These are phyloP conservation scores for Metalampra italica DNA, from an alignment of 2,888 invertebrate genomes.

Conservation along the genomic window DNA sequence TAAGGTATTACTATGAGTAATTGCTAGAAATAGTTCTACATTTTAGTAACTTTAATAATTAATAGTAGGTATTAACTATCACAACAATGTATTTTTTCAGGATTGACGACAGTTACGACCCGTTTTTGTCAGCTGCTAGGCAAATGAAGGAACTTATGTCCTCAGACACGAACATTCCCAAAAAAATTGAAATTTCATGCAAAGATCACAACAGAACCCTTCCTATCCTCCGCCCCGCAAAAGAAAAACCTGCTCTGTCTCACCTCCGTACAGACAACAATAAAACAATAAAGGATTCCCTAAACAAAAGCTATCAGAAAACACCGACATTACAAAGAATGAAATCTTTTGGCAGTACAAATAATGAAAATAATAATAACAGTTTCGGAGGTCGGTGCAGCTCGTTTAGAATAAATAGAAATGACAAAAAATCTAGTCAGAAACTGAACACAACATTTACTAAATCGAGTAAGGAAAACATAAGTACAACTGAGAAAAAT, in stretches of 20 bases:
- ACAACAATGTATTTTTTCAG: conserved; percentile 41
- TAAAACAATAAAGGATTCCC: conserved; percentile 71
- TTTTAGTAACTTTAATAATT: neutral
- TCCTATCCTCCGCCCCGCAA: conserved; percentile 57
- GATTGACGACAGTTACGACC: conserved; percentile 82
- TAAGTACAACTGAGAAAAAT: conserved; percentile 54
- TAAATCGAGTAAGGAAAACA: conserved; percentile 72
- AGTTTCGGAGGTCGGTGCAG: conserved; percentile 64
- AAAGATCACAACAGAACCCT: conserved; percentile 67
- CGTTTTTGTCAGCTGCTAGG: conserved; percentile 87
- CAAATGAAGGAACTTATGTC: conserved; percentile 90
- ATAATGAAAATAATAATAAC: conserved; percentile 52
- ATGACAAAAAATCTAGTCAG: conserved; percentile 64
- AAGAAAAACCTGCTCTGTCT: conserved; percentile 53
- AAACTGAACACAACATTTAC: conserved; percentile 70
- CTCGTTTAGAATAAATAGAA: conserved; percentile 67
- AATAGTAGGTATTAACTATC: neutral
- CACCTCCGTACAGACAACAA: conserved; percentile 54
- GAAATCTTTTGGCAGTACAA: conserved; percentile 70
- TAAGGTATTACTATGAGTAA: neutral
- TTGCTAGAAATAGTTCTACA: neutral
- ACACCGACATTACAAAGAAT: conserved; percentile 71
- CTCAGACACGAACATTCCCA: conserved; percentile 78
- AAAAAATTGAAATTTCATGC: conserved; percentile 57
- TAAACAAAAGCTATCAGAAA: conserved; percentile 75